Evolutionary conservation across 2,888 invertebrate genomes (phyloP).

Genomic region (Xiphydria camelus): DNA sequence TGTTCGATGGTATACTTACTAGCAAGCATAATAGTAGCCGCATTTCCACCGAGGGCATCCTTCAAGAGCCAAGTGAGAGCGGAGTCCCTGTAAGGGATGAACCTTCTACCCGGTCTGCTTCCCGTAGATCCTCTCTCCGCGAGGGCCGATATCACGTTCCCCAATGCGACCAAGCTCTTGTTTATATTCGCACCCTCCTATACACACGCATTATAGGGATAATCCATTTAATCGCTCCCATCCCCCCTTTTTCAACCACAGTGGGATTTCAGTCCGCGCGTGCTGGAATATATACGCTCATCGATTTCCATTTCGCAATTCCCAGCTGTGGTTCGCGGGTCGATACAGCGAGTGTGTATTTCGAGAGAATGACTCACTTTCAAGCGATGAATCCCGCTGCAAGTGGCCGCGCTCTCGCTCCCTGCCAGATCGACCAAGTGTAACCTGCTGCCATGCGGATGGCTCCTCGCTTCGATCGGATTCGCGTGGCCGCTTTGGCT

Average conservation of each 20-base stretch:
- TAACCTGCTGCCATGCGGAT: slow-evolving; percentile 67
- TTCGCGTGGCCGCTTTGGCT: slow-evolving; percentile 64
- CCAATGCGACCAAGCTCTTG: slow-evolving; percentile 78
- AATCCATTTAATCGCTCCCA: background rate
- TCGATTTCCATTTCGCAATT: background rate
- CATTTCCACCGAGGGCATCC: slow-evolving; percentile 79
- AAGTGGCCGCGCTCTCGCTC: slow-evolving; percentile 65
- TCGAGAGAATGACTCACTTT: slow-evolving; percentile 48
- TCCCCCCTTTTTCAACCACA: no score
- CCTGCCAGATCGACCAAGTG: slow-evolving; percentile 71
- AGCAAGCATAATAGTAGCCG: slow-evolving; percentile 77
- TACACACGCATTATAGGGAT: no score
- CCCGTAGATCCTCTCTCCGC: slow-evolving; percentile 54
- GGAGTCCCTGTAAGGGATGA: slow-evolving; percentile 80
- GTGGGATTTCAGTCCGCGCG: no score
- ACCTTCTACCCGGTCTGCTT: slow-evolving; percentile 57
- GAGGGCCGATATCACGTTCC: slow-evolving; percentile 79
- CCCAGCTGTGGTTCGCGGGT: no score
- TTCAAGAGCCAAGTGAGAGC: slow-evolving; percentile 81
- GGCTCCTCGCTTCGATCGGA: slow-evolving; percentile 54
- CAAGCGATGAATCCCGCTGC: slow-evolving; percentile 52
- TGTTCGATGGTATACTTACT: slow-evolving; percentile 68
- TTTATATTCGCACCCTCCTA: slow-evolving; percentile 72
- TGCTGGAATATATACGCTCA: no score
- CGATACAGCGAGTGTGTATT: no score